Evolutionary conservation across 2,113 vertebrate species (phyloP), one percentile per base, ranked within the genome.

Genomic region (Ibidorhyncha struthersii): DNA sequence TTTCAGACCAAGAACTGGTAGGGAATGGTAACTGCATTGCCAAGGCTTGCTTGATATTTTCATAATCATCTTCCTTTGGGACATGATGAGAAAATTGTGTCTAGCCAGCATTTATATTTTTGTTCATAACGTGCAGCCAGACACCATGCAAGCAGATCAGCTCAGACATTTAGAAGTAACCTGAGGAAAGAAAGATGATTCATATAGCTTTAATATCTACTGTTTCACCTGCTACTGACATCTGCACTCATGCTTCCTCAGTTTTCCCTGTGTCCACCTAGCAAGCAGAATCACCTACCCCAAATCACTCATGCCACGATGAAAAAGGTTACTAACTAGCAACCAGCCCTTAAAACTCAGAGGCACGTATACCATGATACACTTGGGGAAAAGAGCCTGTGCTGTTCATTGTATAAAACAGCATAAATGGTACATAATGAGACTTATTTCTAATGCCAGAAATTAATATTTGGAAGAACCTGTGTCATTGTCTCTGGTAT

Each of bases 281-380:
- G 14, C 21, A 80, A 73, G 17, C 10, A 73, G 14, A 91, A 81
- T 26, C 26, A 73, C 15, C 22, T 47, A n/a, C 4, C 6, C 10
- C 17, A 69, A 77, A 59, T 38, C 6, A 4, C 5, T 63, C 14
- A 23, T 16, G 36, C 11, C 9, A 29, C 22, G 13, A 61, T 12
- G 12, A 66, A 77, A 65, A 83, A 50, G 23, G 8, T 26, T 69
- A n/a, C 32, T 69, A 59, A 26, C 15, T 8, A 41, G 19, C 34
- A 7, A 67, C 53, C 10, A 63, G 17, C 25, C 50, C 27, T 62
- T 79, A 70, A 81, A 91, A 81, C 14, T 77, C 38, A 59, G 69
- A 41, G 34, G 5, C 26, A 34, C 0, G 0, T 77, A 47, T 84
- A 84, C 53, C n/a, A 6, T 49, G 2, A 49, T 22, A 40, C 8